Base-by-base conservation (phyloP, 2,113 vertebrate genomes). In the Oreochromis tanganicae region DNA sequence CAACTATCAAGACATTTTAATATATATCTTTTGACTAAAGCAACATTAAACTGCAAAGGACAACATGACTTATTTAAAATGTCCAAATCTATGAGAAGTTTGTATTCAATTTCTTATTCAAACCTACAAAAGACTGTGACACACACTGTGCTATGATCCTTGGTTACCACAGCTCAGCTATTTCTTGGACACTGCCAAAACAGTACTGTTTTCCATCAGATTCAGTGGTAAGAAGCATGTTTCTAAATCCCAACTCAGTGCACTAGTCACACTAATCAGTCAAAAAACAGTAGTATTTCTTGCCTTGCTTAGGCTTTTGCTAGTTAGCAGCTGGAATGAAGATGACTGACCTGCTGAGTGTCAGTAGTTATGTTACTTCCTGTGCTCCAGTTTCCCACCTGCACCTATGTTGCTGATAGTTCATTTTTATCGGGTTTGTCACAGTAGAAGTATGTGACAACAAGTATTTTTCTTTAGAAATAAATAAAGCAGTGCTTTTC, bases 331-430 rank as follows among this genome's bases (percentile, higher is more conserved):
- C 29, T 80, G 24, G 10, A 13, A 21, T 7, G 17, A 80, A 24
- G 54, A 34, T 68, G 32, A 57, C 27, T 24, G 29, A 14, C 43
- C 27, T 75, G 41, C 54, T 81, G 52, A 61, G 63, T 81, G 52
- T n/a, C 46, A 16, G 43, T 43, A n/a, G 63, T 43, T 75, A 61
- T 54, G 43, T 66, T 71, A 1, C 16, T 14, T 2, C 41, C 50
- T 63, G 32, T 81, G 61, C 78, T 88, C 87, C 61, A 81, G 43
- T 81, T 85, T 85, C 41, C 87, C 78, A 88, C 34, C 87, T 86
- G 59, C 81, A 34, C 46, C 82, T 7, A 41, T 81, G 57, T 19
- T 48, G 56, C 73, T 80, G 50, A 83, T 32, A 83, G 9, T 50
- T 32, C 3, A 6, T 83, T 80, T 80, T 57, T 57, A 21, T 24